Base-by-base conservation (phyloP, 35 echinoderm and acorn worm genomes). In the Heliocidaris erythrogramma region DNA sequence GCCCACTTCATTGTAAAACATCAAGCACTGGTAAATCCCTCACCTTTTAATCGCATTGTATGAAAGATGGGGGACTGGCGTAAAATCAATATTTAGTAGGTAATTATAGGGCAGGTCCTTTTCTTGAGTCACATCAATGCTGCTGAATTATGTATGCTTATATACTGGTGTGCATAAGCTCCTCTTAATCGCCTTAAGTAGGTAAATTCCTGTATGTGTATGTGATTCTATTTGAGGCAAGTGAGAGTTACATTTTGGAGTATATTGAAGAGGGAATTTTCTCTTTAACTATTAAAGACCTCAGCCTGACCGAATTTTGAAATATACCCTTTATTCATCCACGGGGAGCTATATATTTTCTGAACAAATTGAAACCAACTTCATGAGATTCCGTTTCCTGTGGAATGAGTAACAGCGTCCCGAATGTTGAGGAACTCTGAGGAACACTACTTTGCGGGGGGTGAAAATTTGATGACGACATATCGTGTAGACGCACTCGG, bases 21-120 rank as follows among this genome's bases (percentile, higher is more conserved):
- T n/a, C 65, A 78, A 78, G 65, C 65, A 78, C 65, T 18, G 65
- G 65, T 78, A 78, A 78, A 78, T 78, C 65, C 65, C 27, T 4
- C 21, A 4, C 65, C 65, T 78, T 27, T 78, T 78, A 78, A 78
- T 78, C 65, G 65, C 65, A 78, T 78, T 78, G 65, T 78, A 78
- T 78, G 1, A 2, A 78, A 78, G 65, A 78, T 8, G 21, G 65
- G 65, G 21, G 2, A n/a, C 18, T 5, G 27, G 52, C 52, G 10
- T 18, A 42, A 89, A 47, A 89, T 89, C 87, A 89, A 89, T 89
- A 89, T 89, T 89, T 47, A 89, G 87, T 2, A 35, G 87, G 87
- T 89, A 89, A 89, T 89, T 42, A 89, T 18, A 21, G 65, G 87
- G 31, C 24, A 42, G 17, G 12, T 24, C 87, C 47, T 7, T 7